These are phyloP conservation scores for Selene dorsalis DNA, from an alignment of 2,797 vertebrate species.

Conservation along the genomic window DNA sequence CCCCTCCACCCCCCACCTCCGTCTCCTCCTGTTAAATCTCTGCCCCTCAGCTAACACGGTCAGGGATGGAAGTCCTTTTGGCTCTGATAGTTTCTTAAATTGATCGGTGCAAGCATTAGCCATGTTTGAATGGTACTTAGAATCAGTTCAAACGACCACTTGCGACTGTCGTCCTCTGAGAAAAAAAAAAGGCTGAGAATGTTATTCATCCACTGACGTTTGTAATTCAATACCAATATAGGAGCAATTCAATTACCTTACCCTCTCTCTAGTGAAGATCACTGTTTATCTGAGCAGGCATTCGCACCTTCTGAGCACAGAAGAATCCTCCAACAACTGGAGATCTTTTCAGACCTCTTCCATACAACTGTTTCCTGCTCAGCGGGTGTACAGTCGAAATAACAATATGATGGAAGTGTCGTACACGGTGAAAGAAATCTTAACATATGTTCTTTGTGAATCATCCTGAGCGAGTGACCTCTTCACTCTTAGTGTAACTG, in stretches of 20 bases:
- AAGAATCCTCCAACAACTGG: not conserved
- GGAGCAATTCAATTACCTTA: conserved; percentile 18
- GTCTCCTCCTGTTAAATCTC: conserved; percentile 52
- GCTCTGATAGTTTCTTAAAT: conserved; percentile 60
- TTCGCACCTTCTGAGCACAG: not conserved
- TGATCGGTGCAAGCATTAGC: conserved; percentile 53
- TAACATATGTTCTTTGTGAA: not conserved
- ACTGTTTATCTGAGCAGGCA: conserved; percentile 29
- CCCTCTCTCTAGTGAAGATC: conserved; percentile 26
- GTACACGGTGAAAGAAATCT: not conserved
- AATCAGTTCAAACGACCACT: conserved; percentile 42
- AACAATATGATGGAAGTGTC: not conserved
- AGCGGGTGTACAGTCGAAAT: not conserved
- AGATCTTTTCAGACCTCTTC: conserved; percentile 15
- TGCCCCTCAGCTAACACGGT: conserved; percentile 47
- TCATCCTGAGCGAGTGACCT: not conserved
- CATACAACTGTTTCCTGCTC: not conserved
- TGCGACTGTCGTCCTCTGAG: not conserved
- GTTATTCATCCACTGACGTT: conserved; percentile 5
- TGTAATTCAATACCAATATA: conserved; percentile 19
- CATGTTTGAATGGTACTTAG: conserved; percentile 53
- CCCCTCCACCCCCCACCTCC: conserved; percentile 35
- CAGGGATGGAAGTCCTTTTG: conserved; percentile 48
- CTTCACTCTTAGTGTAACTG: not conserved
- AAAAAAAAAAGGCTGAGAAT: conserved; percentile 40